Evolutionary conservation across 2,113 vertebrate genomes (phyloP).

Genomic region (Upupa epops): DNA sequence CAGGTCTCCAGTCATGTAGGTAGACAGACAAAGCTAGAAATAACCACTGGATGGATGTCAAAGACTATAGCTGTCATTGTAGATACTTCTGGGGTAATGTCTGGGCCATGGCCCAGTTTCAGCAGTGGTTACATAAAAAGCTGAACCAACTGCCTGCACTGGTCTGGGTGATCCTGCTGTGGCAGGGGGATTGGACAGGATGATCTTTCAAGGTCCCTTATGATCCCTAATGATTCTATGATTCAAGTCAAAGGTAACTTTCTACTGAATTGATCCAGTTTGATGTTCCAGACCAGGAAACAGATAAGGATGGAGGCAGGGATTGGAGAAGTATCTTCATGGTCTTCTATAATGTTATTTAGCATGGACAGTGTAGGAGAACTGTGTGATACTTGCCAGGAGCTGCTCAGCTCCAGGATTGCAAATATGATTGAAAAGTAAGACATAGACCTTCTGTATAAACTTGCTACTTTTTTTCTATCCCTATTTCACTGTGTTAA

Average conservation of each 20-base stretch:
- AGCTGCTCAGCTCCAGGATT: neutral
- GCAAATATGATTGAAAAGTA: neutral
- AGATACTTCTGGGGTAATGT: too few species aligned
- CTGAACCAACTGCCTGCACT: too few species aligned
- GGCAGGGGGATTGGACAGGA: too few species aligned
- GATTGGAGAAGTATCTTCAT: neutral
- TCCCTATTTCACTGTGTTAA: neutral
- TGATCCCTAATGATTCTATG: too few species aligned
- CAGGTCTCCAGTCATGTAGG: neutral
- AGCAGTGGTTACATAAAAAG: neutral
- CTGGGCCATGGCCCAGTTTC: neutral
- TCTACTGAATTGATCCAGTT: neutral
- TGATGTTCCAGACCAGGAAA: neutral
- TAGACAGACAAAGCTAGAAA: neutral
- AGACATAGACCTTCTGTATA: neutral
- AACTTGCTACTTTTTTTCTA: slow-evolving; percentile 21
- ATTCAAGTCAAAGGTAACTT: neutral
- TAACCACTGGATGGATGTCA: neutral
- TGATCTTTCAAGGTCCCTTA: too few species aligned
- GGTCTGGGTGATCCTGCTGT: too few species aligned
- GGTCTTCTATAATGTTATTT: neutral
- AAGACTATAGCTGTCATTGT: neutral
- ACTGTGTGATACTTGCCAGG: neutral
- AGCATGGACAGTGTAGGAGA: neutral
- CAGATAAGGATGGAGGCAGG: neutral